Conservation (phyloP, 2,797 vertebrate genomes). For the Perodicticus potto region DNA sequence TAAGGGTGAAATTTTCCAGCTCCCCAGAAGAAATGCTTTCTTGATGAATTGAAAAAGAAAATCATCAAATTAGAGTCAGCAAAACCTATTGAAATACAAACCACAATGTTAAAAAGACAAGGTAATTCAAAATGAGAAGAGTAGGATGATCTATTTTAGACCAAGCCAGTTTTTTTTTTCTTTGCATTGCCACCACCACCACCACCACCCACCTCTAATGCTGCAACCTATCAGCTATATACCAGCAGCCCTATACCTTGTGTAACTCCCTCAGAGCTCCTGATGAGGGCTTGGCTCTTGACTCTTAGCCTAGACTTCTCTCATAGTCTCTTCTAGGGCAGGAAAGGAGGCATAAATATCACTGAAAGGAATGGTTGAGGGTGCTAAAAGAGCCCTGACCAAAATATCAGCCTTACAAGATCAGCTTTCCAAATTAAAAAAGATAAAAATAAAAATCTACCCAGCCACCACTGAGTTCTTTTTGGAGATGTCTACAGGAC, state of each 20-base stretch:
- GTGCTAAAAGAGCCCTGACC: slow-evolving; percentile 37
- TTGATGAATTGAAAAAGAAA: slow-evolving; percentile 32
- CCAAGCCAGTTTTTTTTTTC: background rate
- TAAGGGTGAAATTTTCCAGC: slow-evolving; percentile 29
- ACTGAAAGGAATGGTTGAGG: slow-evolving; percentile 12
- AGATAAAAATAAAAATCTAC: background rate
- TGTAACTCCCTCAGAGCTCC: background rate
- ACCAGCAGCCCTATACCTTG: background rate
- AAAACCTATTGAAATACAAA: slow-evolving; percentile 15
- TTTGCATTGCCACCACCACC: background rate
- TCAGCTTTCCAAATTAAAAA: slow-evolving; percentile 46
- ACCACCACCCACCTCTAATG: background rate
- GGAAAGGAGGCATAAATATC: slow-evolving; percentile 8
- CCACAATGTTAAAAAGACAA: background rate
- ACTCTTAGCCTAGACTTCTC: slow-evolving; percentile 4
- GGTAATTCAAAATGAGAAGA: background rate
- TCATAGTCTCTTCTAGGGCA: background rate
- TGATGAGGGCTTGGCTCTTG: background rate
- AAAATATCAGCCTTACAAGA: slow-evolving; percentile 44
- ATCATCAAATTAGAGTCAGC: slow-evolving; percentile 22
- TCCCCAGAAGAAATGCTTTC: slow-evolving; percentile 26
- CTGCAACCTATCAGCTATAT: background rate
- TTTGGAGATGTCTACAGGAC: background rate
- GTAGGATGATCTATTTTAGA: background rate
- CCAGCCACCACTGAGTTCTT: background rate